A percentile compares a stretch with the other conserved stretches of the same genome.
Conservation (phyloP, 2,888 invertebrate species). For the Drosophila aldrichi region DNA sequence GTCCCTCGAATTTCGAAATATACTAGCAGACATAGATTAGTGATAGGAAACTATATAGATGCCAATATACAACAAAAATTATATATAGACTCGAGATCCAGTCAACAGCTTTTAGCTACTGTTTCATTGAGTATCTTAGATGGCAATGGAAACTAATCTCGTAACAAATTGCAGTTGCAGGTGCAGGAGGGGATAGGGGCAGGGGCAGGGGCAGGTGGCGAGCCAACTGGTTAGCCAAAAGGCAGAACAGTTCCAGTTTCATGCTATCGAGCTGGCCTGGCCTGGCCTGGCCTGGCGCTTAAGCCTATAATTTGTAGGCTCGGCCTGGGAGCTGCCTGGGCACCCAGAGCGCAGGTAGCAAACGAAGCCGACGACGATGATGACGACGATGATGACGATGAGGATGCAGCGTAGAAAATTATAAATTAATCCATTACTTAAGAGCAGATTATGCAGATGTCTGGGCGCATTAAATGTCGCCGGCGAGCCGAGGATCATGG, state of each 20-base stretch:
- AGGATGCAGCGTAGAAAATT: conserved; percentile 59
- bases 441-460: conserved; percentile 74
- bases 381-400: not conserved
- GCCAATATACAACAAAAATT: too few relatives aligned
- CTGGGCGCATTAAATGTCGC: conserved; percentile 67
- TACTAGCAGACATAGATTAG: too few relatives aligned
- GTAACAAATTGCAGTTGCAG: conserved; percentile 60
- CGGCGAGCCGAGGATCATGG: conserved; percentile 38
- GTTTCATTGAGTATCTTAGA: not conserved
- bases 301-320: conserved; percentile 59
- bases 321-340: conserved; percentile 5
- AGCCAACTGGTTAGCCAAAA: not conserved
- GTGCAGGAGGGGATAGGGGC: not conserved
- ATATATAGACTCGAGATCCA: too few relatives aligned
- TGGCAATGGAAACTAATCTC: conserved; percentile 42
- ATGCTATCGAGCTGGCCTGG: conserved; percentile 7
- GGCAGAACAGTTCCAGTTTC: conserved; percentile 4
- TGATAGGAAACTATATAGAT: too few relatives aligned
- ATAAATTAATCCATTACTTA: conserved; percentile 80
- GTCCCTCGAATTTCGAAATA: too few relatives aligned
- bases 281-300: conserved; percentile 34
- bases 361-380: conserved; percentile 3
- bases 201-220: not conserved
- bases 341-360: conserved; percentile 27
- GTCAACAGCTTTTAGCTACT: not conserved